phyloP scores from a whole-genome alignment of 1,140 invertebrate species.

The Procambarus virginalis region DNA sequence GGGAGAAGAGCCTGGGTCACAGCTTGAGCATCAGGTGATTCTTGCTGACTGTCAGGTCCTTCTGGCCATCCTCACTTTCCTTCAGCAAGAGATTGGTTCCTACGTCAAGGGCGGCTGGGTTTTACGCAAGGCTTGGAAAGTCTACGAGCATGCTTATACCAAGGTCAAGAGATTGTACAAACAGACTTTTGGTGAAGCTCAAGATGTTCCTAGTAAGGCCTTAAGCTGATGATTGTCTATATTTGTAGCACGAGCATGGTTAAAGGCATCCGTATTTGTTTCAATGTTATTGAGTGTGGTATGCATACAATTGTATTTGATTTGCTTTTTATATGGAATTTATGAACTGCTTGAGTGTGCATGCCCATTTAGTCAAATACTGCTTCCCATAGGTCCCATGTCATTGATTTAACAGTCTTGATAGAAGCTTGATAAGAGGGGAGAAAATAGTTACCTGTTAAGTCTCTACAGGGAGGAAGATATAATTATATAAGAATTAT shows the following conservation, averaged over 20 bases:
- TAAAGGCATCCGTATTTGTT: not conserved
- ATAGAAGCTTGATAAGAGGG: too few relatives aligned
- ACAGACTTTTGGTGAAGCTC: conserved; percentile 48
- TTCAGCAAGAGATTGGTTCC: conserved; percentile 81
- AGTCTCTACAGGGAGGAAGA: too few relatives aligned
- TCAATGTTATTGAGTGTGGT: too few relatives aligned
- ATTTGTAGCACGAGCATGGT: not conserved
- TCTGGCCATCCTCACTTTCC: conserved; percentile 79
- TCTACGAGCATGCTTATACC: conserved; percentile 77
- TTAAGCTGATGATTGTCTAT: not conserved
- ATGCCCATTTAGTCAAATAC: too few relatives aligned
- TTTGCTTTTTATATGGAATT: too few relatives aligned
- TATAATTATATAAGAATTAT: too few relatives aligned
- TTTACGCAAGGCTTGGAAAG: conserved; percentile 83
- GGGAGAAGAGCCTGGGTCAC: conserved; percentile 73
- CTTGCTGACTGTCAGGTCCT: conserved; percentile 82
- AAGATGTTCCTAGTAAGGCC: conserved; percentile 36
- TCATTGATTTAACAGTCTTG: too few relatives aligned
- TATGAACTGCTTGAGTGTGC: too few relatives aligned
- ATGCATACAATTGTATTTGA: too few relatives aligned
- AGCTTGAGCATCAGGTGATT: conserved; percentile 81
- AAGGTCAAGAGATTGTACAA: conserved; percentile 57
- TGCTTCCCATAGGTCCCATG: too few relatives aligned
- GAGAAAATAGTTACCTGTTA: too few relatives aligned
- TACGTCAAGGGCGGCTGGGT: conserved; percentile 84